Percentiles rank a stretch among this genome's conserved stretches.
phyloP scores from a whole-genome alignment of 2,113 vertebrate genomes.

The Recurvirostra avosetta region DNA sequence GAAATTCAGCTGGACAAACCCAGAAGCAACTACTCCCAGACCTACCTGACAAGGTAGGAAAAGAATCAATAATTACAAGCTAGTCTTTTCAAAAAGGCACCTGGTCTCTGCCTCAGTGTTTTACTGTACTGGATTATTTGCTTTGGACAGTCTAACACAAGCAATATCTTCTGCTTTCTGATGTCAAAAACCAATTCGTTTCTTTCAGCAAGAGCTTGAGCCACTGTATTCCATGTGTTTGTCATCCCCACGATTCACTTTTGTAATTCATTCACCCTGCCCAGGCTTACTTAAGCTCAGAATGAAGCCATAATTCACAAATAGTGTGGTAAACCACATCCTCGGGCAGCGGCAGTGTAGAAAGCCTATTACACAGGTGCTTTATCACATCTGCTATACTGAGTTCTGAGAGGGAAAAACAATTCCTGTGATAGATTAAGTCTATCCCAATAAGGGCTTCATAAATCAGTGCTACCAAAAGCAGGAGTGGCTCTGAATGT shows the following conservation, averaged over 20 bases:
- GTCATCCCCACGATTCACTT: background rate
- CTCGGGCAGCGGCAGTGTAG: background rate
- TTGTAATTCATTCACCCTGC: conserved; percentile 28
- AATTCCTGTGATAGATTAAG: conserved; percentile 47
- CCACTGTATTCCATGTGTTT: background rate
- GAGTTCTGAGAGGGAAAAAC: conserved; percentile 22
- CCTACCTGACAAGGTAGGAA: background rate
- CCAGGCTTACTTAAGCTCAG: conserved; percentile 18
- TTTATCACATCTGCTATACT: conserved; percentile 30
- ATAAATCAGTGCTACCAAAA: conserved; percentile 36
- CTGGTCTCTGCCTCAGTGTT: background rate
- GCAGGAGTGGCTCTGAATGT: conserved; percentile 3
- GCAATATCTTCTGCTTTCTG: background rate
- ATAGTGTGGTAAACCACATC: conserved; percentile 29
- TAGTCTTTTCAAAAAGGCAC: background rate
- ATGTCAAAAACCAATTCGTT: background rate
- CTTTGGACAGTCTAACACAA: background rate
- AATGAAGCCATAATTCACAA: conserved; percentile 32
- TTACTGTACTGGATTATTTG: background rate
- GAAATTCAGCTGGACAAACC: background rate
- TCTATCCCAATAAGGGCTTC: conserved; percentile 27
- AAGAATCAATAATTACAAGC: background rate
- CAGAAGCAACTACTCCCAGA: background rate
- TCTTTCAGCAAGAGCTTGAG: background rate
- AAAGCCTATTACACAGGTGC: conserved; percentile 39